These are phyloP conservation scores for Turdus rufiventris DNA, from an alignment of 2,113 vertebrate genomes.

Conservation along the genomic window DNA sequence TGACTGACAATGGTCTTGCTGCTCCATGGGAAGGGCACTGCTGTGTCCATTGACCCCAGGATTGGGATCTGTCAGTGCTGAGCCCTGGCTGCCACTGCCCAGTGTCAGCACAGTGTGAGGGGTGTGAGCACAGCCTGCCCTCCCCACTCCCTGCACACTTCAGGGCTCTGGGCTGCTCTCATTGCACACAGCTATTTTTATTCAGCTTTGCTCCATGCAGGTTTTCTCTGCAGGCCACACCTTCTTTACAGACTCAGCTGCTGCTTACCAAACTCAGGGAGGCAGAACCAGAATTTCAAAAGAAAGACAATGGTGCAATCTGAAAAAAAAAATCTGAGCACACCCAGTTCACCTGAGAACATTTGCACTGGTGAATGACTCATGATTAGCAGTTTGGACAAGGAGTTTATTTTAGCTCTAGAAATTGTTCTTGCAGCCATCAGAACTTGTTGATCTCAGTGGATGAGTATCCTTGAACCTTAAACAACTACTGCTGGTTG, in stretches of 20 bases:
- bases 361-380: not conserved
- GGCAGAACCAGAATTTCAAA: conserved; percentile 47
- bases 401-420: not conserved
- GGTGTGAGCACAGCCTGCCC: not conserved
- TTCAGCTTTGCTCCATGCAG: not conserved
- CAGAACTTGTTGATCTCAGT: not conserved
- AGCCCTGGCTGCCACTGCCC: not conserved
- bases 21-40: not conserved
- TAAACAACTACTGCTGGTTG: not conserved
- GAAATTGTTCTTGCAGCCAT: not conserved
- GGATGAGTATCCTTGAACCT: not conserved
- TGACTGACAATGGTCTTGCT: not conserved
- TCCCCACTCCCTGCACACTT: not conserved
- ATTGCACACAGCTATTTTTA: not conserved
- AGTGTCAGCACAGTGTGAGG: not conserved
- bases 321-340: not conserved
- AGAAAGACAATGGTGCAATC: conserved; percentile 33
- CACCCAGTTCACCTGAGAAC: conserved; percentile 39
- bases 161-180: not conserved
- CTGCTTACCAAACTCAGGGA: not conserved
- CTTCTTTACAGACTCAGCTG: not conserved
- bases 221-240: conserved; percentile 14
- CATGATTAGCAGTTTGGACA: not conserved
- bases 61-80: not conserved
- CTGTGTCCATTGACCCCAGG: not conserved